Percentiles rank a stretch among this genome's conserved stretches.
These are phyloP conservation scores for Leptinotarsa tumamoca DNA, from an alignment of 2,888 invertebrate genomes.

Conservation along the genomic window DNA sequence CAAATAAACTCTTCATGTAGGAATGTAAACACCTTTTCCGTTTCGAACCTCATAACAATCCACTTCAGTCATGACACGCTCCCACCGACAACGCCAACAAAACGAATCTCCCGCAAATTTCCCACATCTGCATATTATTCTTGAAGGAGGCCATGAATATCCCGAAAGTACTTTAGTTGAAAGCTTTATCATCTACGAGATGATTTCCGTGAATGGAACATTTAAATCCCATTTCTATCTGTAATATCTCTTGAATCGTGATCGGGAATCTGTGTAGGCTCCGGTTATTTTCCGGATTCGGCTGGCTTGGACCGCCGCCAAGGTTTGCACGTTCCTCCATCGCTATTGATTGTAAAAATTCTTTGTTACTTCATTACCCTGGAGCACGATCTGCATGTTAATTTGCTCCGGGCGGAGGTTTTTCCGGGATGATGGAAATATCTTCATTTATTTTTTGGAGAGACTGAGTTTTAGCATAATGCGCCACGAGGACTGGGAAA, in stretches of 20 bases:
- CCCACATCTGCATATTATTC: constrained; percentile 43
- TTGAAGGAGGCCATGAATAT: constrained; percentile 46
- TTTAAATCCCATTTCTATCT: constrained; percentile 50
- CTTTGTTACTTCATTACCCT: constrained; percentile 13
- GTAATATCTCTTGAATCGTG: constrained; percentile 46
- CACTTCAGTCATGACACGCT: neutral
- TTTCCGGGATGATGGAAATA: neutral
- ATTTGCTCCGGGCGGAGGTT: neutral
- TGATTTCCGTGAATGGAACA: constrained; percentile 51
- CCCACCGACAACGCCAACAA: constrained; percentile 25
- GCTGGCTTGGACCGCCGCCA: constrained; percentile 10
- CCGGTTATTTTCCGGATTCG: constrained; percentile 27
- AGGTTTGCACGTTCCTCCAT: constrained; percentile 11
- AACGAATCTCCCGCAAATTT: constrained; percentile 21
- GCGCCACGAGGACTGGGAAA: neutral
- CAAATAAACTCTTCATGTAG: neutral
- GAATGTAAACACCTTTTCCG: constrained; percentile 1
- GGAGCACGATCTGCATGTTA: constrained; percentile 4
- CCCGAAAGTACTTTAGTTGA: constrained; percentile 46
- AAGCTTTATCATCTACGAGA: constrained; percentile 50
- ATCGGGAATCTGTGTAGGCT: constrained; percentile 38
- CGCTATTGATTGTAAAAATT: constrained; percentile 16
- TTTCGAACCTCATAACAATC: neutral
- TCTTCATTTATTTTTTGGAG: constrained; percentile 8
- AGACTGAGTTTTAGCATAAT: constrained; percentile 2